Evolutionary conservation across 2,797 vertebrate genomes (phyloP).

Genomic region (Enteromius unitaeniatus): DNA sequence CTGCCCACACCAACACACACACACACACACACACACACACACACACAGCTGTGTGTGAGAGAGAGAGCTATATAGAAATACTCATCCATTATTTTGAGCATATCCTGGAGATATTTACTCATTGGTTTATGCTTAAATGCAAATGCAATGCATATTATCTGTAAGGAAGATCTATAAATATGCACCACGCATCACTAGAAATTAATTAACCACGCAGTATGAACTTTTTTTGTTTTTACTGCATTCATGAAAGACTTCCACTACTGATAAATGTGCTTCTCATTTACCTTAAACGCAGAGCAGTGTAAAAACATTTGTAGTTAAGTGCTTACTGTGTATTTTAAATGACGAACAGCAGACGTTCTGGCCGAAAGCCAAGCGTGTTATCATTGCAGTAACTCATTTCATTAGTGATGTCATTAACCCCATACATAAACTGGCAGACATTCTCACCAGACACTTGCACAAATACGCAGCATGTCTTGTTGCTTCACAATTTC

Average conservation of each 20-base stretch:
- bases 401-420: constrained; percentile 60
- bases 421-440: constrained; percentile 48
- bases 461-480: constrained; percentile 41
- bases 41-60: constrained; percentile 34
- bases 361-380: constrained; percentile 54
- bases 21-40: too few species aligned
- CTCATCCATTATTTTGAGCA: constrained; percentile 1
- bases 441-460: constrained; percentile 48
- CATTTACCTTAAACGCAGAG: constrained; percentile 32
- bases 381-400: constrained; percentile 50
- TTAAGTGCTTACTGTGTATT: constrained; percentile 45
- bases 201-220: not conserved
- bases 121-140: not conserved
- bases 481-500: constrained; percentile 7
- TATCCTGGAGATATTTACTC: not conserved
- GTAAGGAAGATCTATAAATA: not conserved
- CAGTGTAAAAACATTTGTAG: constrained; percentile 40
- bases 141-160: constrained; percentile 1
- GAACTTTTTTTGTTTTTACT: not conserved
- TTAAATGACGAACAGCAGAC: constrained; percentile 49
- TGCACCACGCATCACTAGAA: not conserved
- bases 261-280: constrained; percentile 11
- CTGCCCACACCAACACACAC: constrained; percentile 56
- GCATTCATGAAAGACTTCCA: not conserved
- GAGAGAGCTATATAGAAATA: constrained; percentile 25